Base-by-base conservation (phyloP, 1,140 invertebrate genomes). In the Anagrus nilaparvatae region DNA sequence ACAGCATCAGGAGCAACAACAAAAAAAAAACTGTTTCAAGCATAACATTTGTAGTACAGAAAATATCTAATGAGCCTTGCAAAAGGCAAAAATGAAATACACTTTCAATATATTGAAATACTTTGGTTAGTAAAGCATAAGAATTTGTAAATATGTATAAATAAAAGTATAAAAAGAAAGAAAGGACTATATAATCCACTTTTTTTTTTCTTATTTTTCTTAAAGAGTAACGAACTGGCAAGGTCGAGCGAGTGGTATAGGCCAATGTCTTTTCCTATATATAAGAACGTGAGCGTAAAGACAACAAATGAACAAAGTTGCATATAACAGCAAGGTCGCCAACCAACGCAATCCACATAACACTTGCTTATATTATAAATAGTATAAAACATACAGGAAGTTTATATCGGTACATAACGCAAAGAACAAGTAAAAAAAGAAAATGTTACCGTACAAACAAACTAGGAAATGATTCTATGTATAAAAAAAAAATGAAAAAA, bases 181-280 rank as follows among this genome's bases (percentile, higher is more conserved):
- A n/a, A n/a, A n/a, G n/a, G n/a, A n/a, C n/a, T n/a, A n/a, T n/a
- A n/a, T n/a, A n/a, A n/a, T n/a, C n/a, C 24, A 25, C 12, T 6
- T 25, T 7, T 25, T 25, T 7, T 25, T 6, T 12, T 6, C 24
- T 25, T 25, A 7, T 25, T 25, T 6, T 12, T 6, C 28, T 29
- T 14, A 63, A 62, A 64, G 64, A 63, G 64, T 64, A 67, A 67
- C 61, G 64, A 65, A 67, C 63, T 65, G 60, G 63, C 63, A 65
- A 67, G 64, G 64, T 64, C 63, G 64, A 63, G 56, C n/a, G n/a
- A 51, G 57, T 61, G 61, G 64, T 65, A n/a, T n/a, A 67, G 61
- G 62, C 61, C 62, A 67, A 67, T 63, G 64, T 65, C 64, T 65
- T 58, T 59, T 65, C 49, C 58, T 58, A 50, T 47, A n/a, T n/a